Evolutionary conservation across 1,140 invertebrate genomes (phyloP).

Genomic region (Drosophila nasuta): DNA sequence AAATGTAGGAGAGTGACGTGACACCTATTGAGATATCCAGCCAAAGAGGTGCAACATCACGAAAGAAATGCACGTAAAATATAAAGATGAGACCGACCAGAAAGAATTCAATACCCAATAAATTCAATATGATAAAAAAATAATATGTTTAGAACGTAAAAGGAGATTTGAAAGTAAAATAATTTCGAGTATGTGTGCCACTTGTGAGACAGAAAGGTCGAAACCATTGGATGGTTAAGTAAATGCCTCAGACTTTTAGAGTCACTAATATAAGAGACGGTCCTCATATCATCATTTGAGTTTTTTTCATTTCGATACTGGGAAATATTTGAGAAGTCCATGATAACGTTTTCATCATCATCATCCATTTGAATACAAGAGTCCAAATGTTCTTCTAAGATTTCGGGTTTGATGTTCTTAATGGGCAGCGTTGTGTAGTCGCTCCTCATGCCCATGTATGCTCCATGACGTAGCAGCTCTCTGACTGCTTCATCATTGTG

Average conservation of each 20-base stretch:
- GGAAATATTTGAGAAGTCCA: conserved; percentile 3
- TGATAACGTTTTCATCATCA: neutral
- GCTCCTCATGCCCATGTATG: conserved; percentile 20
- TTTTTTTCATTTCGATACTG: neutral
- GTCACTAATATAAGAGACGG: neutral
- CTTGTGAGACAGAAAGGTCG: neutral
- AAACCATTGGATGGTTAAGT: conserved; percentile 2
- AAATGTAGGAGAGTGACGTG: neutral
- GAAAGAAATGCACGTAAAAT: neutral
- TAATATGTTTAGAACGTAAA: neutral
- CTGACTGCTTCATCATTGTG: neutral
- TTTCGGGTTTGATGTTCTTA: neutral
- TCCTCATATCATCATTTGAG: neutral
- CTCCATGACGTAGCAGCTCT: neutral
- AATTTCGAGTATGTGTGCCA: neutral
- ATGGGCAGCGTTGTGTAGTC: neutral
- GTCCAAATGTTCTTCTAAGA: neutral
- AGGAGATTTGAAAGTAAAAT: neutral
- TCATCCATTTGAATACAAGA: neutral
- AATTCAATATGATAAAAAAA: neutral
- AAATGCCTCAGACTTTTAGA: neutral
- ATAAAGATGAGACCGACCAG: no score
- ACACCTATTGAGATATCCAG: neutral
- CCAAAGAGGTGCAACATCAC: neutral
- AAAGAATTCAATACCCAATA: neutral